Percentiles rank a stretch among this genome's conserved stretches.
These are phyloP conservation scores for Hypomecis atomaria DNA, from an alignment of 2,888 invertebrate species.

Conservation along the genomic window DNA sequence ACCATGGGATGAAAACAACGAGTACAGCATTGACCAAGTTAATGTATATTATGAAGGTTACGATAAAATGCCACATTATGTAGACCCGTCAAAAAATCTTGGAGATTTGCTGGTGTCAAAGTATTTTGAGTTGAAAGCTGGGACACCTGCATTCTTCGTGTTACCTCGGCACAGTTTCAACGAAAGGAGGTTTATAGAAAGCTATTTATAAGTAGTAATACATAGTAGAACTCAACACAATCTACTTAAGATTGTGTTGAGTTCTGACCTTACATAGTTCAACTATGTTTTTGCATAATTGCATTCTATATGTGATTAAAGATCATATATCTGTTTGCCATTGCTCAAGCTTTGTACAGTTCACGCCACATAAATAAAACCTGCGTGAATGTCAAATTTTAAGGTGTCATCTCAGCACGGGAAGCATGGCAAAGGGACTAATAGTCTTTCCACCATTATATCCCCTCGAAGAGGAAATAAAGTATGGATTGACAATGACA, in stretches of 20 bases:
- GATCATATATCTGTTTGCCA: no score
- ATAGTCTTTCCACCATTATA: no score
- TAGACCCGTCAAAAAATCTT: conserved; percentile 84
- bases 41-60: conserved; percentile 90
- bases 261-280: not conserved
- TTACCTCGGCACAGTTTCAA: conserved; percentile 83
- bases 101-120: conserved; percentile 84
- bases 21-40: conserved; percentile 86
- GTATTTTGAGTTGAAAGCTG: conserved; percentile 86
- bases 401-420: no score
- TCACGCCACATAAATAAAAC: no score
- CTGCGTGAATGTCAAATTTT: no score
- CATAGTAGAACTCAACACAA: no score
- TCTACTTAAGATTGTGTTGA: not conserved
- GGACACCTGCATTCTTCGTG: conserved; percentile 87
- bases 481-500: no score
- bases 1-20: conserved; percentile 89
- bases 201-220: conserved; percentile 61
- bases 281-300: no score
- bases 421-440: no score
- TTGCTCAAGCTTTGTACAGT: no score
- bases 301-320: no score
- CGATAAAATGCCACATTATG: conserved; percentile 84
- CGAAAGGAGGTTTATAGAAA: conserved; percentile 84
- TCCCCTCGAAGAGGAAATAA: no score